Conservation (phyloP, 2,113 vertebrate genomes). For the Alligator mississippiensis region DNA sequence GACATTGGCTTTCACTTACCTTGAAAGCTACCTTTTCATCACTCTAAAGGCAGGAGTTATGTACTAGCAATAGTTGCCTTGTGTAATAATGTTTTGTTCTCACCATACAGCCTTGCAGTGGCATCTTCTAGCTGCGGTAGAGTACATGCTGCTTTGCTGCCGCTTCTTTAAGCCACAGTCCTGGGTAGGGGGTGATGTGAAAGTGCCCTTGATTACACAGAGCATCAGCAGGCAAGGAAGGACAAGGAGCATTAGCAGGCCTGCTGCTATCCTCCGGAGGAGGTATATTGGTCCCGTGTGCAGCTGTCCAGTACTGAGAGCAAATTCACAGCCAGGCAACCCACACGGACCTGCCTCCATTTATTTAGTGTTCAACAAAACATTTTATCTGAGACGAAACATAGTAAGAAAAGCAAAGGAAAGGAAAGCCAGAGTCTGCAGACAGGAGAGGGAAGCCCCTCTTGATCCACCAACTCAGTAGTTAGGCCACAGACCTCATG, state of each 20-base stretch:
- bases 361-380: too few relatives aligned
- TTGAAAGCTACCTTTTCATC: background rate
- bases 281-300: background rate
- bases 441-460: too few relatives aligned
- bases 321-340: background rate
- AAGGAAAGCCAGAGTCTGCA: too few relatives aligned
- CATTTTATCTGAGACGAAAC: too few relatives aligned
- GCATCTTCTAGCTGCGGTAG: background rate
- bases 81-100: background rate
- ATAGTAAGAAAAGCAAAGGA: too few relatives aligned
- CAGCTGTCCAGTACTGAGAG: background rate
- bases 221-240: background rate
- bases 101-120: background rate
- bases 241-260: background rate
- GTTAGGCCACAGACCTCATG: too few relatives aligned
- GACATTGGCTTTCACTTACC: background rate
- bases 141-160: too few relatives aligned
- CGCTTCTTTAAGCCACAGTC: background rate
- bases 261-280: background rate
- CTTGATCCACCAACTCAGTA: too few relatives aligned
- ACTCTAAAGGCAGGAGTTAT: background rate
- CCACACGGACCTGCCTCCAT: background rate
- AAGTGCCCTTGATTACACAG: fast-evolving
- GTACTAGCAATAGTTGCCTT: background rate
- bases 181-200: too few relatives aligned